Percentiles rank a stretch among this genome's conserved stretches.
These are phyloP conservation scores for Sarcophaga caerulescens DNA, from an alignment of 2,888 invertebrate species.

Conservation along the genomic window DNA sequence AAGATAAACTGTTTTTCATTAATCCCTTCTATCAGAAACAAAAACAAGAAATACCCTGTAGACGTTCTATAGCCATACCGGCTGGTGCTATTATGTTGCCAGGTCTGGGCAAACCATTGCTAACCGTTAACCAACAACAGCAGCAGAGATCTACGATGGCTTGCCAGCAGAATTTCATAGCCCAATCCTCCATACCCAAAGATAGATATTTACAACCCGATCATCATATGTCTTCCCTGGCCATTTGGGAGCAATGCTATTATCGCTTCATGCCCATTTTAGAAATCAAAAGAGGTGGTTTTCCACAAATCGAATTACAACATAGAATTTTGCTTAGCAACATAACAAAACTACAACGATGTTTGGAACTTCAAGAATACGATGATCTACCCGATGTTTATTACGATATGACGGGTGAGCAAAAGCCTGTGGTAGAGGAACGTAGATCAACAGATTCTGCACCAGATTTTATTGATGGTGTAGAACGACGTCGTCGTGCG, in stretches of 20 bases:
- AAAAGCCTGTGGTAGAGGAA: slow-evolving; percentile 60
- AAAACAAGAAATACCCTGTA: slow-evolving; percentile 74
- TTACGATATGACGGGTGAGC: slow-evolving; percentile 73
- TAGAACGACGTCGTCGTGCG: slow-evolving; percentile 75
- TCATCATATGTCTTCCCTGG: slow-evolving; percentile 83
- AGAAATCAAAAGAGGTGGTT: slow-evolving; percentile 83
- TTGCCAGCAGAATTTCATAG: slow-evolving; percentile 77
- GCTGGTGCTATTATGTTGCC: slow-evolving; percentile 74
- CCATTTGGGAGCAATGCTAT: slow-evolving; percentile 94
- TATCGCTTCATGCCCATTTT: slow-evolving; percentile 93
- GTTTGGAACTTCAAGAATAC: slow-evolving; percentile 78
- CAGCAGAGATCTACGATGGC: slow-evolving; percentile 76
- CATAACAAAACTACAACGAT: slow-evolving; percentile 80
- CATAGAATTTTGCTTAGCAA: slow-evolving; percentile 80
- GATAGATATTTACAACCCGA: slow-evolving; percentile 82
- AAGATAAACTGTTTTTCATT: slow-evolving; percentile 90
- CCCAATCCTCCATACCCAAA: slow-evolving; percentile 79
- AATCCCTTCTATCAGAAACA: slow-evolving; percentile 88
- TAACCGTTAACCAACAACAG: slow-evolving; percentile 53
- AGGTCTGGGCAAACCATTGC: slow-evolving; percentile 72
- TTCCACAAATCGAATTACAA: slow-evolving; percentile 80
- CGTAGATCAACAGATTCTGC: slow-evolving; percentile 50
- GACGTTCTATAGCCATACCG: slow-evolving; percentile 78
- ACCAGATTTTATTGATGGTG: slow-evolving; percentile 77
- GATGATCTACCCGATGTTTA: slow-evolving; percentile 79